Base-by-base conservation (phyloP, 2,888 invertebrate genomes). In the Drosophila tanythrix region DNA sequence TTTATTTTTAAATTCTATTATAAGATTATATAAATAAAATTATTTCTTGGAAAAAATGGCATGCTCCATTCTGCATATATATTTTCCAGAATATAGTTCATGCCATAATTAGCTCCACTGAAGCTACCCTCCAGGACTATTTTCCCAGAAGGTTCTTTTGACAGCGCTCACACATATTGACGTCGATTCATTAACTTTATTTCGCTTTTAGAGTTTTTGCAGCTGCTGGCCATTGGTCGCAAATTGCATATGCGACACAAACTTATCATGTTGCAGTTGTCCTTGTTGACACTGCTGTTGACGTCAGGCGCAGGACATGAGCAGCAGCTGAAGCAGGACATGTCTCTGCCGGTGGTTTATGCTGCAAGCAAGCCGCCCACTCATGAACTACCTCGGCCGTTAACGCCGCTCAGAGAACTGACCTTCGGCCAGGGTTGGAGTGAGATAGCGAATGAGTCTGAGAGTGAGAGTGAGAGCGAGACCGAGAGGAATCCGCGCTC, bases 311-410 rank as follows among this genome's bases (percentile, higher is more conserved):
- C 27, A 7, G 63, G 31, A 2, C n/a, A 50, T 7, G 64, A 29
- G 18, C 56, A 71, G 25, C 40, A 81, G 29, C 55, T 43, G 51
- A 25, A 61, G 11, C 36, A 18, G 21, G 35, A 51, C 2, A 15
- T 8, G 8, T 25, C 25, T 25, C 7, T 8, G 15, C 31, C 46
- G 6, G 25, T 43, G 33, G 58, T 43, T 18, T 40, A 61, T 59
- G 70, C 50, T 5, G 53, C 46, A 33, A 71, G 58, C 55, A 89
- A 88, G 27, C 63, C 63, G 52, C 82, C 90, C 35, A 83, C 81
- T 29, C 79, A 74, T 25, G 92, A 91, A 74, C 64, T 91, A 46
- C 91, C 91, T 1, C 81, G 70, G 1, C 92, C 91, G 8, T 62
- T 92, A 64, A 35, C 59, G n/a, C 52, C 56, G 31, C 51, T 38